A percentile compares a stretch with the other conserved stretches of the same genome.
Conservation (phyloP, 2,888 invertebrate genomes). For the Erannis defoliaria region DNA sequence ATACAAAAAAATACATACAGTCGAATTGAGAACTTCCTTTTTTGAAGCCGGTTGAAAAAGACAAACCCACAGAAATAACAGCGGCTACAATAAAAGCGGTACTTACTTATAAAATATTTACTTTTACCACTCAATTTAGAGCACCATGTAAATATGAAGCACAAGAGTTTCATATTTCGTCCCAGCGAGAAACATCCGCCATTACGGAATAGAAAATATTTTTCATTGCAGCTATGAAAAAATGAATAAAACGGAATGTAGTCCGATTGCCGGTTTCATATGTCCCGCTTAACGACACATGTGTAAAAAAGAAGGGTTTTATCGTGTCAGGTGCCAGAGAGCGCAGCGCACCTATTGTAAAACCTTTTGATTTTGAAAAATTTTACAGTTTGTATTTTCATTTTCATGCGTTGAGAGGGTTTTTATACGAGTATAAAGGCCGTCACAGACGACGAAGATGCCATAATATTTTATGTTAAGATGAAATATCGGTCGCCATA, state of each 20-base stretch:
- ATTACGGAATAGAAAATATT: slow-evolving; percentile 49
- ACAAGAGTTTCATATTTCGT: slow-evolving; percentile 30
- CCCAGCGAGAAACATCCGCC: slow-evolving; percentile 44
- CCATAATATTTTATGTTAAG: no score
- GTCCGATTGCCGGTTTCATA: slow-evolving; percentile 46
- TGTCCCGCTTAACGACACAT: slow-evolving; percentile 51
- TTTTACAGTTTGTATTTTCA: no score
- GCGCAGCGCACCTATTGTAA: slow-evolving; percentile 4
- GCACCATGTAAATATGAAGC: slow-evolving; percentile 14
- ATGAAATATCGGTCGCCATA: no score
- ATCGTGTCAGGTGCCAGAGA: slow-evolving; percentile 49
- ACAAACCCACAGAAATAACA: not conserved
- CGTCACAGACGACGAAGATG: no score
- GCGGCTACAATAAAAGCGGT: not conserved
- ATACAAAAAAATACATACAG: no score
- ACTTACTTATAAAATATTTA: slow-evolving; percentile 3
- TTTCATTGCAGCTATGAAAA: slow-evolving; percentile 43
- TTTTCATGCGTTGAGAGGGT: no score
- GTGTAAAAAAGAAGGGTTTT: slow-evolving; percentile 49
- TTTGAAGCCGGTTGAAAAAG: no score
- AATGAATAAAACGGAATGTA: slow-evolving; percentile 39
- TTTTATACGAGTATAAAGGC: no score
- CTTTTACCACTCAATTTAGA: slow-evolving; percentile 11
- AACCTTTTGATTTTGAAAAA: slow-evolving; percentile 1
- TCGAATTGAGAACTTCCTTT: no score